Conservation (phyloP, 2,113 vertebrate species). For the Chamaetylas fuelleborni region DNA sequence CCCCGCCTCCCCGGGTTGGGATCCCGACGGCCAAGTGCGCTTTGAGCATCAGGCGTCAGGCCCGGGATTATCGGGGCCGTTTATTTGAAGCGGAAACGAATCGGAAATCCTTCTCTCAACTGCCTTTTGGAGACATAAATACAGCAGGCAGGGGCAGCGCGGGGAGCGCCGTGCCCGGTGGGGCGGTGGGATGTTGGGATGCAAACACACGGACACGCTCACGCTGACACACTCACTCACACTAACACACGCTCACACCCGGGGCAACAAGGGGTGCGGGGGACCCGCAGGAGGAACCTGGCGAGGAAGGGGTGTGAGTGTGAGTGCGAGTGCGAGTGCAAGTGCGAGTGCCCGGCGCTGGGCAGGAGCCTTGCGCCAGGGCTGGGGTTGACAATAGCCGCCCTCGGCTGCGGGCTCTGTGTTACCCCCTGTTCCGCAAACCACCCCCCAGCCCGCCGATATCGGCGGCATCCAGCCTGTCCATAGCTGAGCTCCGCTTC, state of each 20-base stretch:
- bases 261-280: not conserved
- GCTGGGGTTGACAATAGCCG: slow-evolving; percentile 21
- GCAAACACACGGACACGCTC: not conserved
- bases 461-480: not conserved
- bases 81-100: slow-evolving; percentile 79
- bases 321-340: not conserved
- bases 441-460: not conserved
- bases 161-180: not conserved
- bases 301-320: not conserved
- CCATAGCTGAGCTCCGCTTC: not conserved
- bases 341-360: not conserved
- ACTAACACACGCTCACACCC: not conserved
- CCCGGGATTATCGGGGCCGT: slow-evolving; percentile 70
- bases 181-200: not conserved
- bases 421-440: not conserved
- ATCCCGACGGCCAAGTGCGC: slow-evolving; percentile 24
- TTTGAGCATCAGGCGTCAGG: slow-evolving; percentile 61
- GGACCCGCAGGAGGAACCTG: not conserved
- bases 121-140: slow-evolving; percentile 54
- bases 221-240: not conserved
- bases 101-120: slow-evolving; percentile 76
- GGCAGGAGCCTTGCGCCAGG: not conserved
- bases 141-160: not conserved
- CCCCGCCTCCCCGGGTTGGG: not conserved
- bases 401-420: not conserved